A percentile compares a stretch with the other conserved stretches of the same genome.
Conservation (phyloP, 1,140 invertebrate species). For the Hesperophylax magnus region DNA sequence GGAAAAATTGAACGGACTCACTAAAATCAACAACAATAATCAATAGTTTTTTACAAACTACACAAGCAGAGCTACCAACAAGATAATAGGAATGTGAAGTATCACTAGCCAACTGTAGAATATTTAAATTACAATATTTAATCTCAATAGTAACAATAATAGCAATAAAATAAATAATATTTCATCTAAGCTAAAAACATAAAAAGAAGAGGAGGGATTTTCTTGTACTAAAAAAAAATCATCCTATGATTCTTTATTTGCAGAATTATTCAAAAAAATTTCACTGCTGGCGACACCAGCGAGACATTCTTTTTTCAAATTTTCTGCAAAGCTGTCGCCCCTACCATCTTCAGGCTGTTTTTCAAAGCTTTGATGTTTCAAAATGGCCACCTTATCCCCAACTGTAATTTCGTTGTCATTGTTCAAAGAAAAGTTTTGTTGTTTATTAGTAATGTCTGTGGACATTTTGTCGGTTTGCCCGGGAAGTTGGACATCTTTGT, state of each 20-base stretch:
- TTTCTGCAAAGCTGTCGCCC: constrained; percentile 41
- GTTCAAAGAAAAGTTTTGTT: background rate
- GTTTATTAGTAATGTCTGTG: background rate
- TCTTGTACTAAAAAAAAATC: constrained; percentile 10
- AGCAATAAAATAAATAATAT: constrained; percentile 39
- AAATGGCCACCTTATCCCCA: constrained; percentile 3
- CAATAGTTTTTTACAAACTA: constrained; percentile 14
- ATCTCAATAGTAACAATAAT: constrained; percentile 41
- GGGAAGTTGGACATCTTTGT: constrained; percentile 41
- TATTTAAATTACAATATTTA: constrained; percentile 28
- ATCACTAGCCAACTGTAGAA: constrained; percentile 40
- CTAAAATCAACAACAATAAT: constrained; percentile 17
- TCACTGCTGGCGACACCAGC: constrained; percentile 37
- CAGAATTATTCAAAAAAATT: constrained; percentile 11
- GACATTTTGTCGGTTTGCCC: constrained; percentile 48
- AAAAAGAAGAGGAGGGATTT: constrained; percentile 27
- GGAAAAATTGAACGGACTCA: background rate
- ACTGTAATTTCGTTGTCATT: background rate
- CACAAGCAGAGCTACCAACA: constrained; percentile 26
- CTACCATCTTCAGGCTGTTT: constrained; percentile 20
- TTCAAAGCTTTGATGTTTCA: constrained; percentile 22
- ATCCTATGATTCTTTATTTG: constrained; percentile 37
- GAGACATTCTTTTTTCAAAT: constrained; percentile 51
- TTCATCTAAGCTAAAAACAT: constrained; percentile 13
- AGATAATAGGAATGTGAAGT: constrained; percentile 43